A percentile compares a stretch with the other conserved stretches of the same genome.
Conservation (phyloP, 2,888 invertebrate species). For the Halocaridina rubra region DNA sequence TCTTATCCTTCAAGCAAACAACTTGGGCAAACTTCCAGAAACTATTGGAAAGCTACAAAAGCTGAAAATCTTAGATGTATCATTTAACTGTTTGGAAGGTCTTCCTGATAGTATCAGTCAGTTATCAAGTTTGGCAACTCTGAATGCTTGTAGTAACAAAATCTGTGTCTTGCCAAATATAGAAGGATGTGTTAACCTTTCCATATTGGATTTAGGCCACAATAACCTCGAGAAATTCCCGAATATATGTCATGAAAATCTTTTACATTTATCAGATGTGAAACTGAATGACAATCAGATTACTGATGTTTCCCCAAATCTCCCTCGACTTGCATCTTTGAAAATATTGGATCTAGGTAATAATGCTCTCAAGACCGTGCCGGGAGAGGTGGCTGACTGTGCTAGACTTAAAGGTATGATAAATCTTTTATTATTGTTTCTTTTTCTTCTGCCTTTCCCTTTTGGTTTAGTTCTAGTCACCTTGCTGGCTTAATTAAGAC, state of each 20-base stretch:
- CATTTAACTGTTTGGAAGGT: conserved; percentile 75
- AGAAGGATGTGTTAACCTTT: conserved; percentile 73
- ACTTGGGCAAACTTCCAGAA: conserved; percentile 73
- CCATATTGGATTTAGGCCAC: conserved; percentile 76
- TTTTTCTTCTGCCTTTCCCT: too few species aligned
- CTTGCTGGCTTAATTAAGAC: too few species aligned
- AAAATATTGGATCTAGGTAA: conserved; percentile 79
- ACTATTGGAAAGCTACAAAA: conserved; percentile 77
- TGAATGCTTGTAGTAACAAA: conserved; percentile 78
- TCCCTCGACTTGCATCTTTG: conserved; percentile 74
- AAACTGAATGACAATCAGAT: conserved; percentile 77
- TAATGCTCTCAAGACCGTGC: conserved; percentile 77
- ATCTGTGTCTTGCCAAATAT: conserved; percentile 76
- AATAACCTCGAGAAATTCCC: conserved; percentile 75
- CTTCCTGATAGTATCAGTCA: conserved; percentile 75
- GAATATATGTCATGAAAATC: conserved; percentile 72
- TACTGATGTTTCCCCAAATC: conserved; percentile 73
- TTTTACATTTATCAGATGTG: conserved; percentile 76
- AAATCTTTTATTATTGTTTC: too few species aligned
- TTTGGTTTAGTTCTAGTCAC: too few species aligned
- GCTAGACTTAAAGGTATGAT: conserved; percentile 78
- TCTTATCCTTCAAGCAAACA: conserved; percentile 79
- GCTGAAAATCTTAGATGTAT: conserved; percentile 81
- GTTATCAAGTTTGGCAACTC: conserved; percentile 75
- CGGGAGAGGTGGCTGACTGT: conserved; percentile 78